Percentiles rank a stretch among this genome's conserved stretches.
Conservation (phyloP, 2,888 invertebrate species). For the Meiosimyza platycephala region DNA sequence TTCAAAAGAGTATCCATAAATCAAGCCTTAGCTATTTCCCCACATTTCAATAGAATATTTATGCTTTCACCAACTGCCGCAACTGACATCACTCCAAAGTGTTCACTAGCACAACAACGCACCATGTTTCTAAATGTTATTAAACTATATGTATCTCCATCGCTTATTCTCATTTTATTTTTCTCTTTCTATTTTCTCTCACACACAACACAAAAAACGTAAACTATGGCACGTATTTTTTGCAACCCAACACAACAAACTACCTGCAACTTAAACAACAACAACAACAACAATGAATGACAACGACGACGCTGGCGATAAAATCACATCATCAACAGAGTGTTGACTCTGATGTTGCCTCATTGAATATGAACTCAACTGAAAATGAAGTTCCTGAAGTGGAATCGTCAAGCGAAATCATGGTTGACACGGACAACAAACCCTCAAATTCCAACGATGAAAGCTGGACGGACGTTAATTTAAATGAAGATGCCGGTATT, state of each 20-base stretch:
- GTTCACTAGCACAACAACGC: no score
- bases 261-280: background rate
- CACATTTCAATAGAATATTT: no score
- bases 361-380: slow-evolving; percentile 77
- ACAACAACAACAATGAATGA: slow-evolving; percentile 10
- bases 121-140: no score
- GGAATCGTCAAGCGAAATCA: slow-evolving; percentile 77
- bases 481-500: slow-evolving; percentile 81
- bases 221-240: no score
- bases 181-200: background rate
- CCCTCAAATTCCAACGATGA: slow-evolving; percentile 80
- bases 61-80: background rate
- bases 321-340: slow-evolving; percentile 71
- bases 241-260: background rate
- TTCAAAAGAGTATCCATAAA: no score
- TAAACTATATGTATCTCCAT: no score
- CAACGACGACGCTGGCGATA: background rate
- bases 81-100: background rate
- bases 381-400: slow-evolving; percentile 79
- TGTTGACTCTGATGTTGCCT: slow-evolving; percentile 85
- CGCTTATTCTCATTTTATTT: background rate
- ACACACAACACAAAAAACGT: background rate
- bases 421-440: slow-evolving; percentile 77
- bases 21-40: no score
- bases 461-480: slow-evolving; percentile 92